Conservation (phyloP, 2,888 invertebrate species). For the Liopterus haemorrhoidalis region DNA sequence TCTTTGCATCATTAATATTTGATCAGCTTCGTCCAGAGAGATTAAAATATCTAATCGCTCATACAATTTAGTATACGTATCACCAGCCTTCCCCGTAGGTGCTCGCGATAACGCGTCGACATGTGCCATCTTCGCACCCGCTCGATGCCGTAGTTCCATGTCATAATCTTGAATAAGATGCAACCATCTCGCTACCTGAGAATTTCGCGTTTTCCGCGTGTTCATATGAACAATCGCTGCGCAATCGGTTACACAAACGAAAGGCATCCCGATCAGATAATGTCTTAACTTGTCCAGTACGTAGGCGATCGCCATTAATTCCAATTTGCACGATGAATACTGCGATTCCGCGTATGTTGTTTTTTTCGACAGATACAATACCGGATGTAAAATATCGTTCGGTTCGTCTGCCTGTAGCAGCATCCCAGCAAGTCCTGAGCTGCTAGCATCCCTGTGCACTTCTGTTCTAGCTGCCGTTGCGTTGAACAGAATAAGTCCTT, state of each 20-base stretch:
- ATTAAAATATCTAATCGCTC: not conserved
- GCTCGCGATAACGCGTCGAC: constrained; percentile 22
- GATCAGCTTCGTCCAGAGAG: not conserved
- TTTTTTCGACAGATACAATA: constrained; percentile 22
- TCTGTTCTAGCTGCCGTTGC: no score
- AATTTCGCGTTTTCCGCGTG: constrained; percentile 13
- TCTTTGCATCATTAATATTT: constrained; percentile 1
- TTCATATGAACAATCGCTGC: constrained; percentile 21
- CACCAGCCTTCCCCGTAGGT: constrained; percentile 3
- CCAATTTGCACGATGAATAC: constrained; percentile 26
- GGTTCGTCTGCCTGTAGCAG: not conserved
- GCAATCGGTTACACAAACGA: constrained; percentile 22
- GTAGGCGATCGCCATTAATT: constrained; percentile 30
- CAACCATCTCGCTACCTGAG: constrained; percentile 25
- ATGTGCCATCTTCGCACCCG: constrained; percentile 22
- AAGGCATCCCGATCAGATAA: constrained; percentile 20
- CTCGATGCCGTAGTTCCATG: no score
- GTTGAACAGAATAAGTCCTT: no score
- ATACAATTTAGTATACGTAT: not conserved
- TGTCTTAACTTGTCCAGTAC: no score
- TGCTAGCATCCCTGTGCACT: no score
- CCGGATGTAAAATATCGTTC: constrained; percentile 14
- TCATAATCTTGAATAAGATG: constrained; percentile 22
- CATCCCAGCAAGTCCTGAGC: no score
- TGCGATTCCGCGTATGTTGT: constrained; percentile 15